phyloP scores from a whole-genome alignment of 2,113 vertebrate genomes.

The Saccopteryx leptura region DNA sequence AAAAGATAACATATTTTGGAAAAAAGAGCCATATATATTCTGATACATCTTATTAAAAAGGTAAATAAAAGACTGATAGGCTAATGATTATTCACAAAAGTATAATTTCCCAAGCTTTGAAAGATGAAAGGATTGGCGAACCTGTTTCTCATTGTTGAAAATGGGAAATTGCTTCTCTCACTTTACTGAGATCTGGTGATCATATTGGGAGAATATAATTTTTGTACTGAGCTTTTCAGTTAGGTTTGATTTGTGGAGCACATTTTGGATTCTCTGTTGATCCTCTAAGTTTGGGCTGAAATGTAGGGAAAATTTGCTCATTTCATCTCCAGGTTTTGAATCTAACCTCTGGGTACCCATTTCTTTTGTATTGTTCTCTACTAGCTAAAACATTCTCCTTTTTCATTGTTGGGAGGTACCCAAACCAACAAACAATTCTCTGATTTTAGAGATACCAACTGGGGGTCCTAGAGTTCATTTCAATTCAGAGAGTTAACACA shows the following conservation, averaged over 20 bases:
- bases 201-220: conserved; percentile 13
- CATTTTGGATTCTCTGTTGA: conserved; percentile 47
- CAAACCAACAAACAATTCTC: not conserved
- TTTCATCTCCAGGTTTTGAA: not conserved
- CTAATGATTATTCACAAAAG: conserved; percentile 51
- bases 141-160: conserved; percentile 30
- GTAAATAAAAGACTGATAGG: conserved; percentile 24
- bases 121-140: conserved; percentile 41
- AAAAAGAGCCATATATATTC: not conserved
- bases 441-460: not conserved
- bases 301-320: conserved; percentile 3
- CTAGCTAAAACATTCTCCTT: not conserved
- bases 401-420: not conserved
- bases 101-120: conserved; percentile 33
- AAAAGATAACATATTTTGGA: conserved; percentile 33
- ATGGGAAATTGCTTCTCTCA: conserved; percentile 3
- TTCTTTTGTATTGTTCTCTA: not conserved
- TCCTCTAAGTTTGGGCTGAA: not conserved
- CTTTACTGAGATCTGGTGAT: conserved; percentile 15
- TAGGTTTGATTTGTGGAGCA: conserved; percentile 49
- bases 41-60: not conserved
- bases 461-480: not conserved
- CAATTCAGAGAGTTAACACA: not conserved
- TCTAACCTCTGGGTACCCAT: not conserved
- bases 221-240: conserved; percentile 47